A percentile compares a stretch with the other conserved stretches of the same genome.
phyloP scores from a whole-genome alignment of 2,888 invertebrate genomes.

The Yponomeuta plumbellus region DNA sequence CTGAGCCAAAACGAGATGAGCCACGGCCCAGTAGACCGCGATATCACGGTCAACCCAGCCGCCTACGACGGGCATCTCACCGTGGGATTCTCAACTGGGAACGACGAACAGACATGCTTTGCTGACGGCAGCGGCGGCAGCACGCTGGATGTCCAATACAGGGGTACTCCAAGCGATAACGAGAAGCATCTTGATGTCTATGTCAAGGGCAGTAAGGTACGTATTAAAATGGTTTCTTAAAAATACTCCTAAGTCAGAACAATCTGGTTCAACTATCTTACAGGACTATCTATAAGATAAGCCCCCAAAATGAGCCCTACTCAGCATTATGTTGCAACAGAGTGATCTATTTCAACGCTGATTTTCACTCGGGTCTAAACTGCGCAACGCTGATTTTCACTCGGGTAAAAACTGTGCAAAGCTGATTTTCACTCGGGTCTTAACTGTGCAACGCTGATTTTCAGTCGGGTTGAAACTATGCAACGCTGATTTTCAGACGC shows the following conservation, averaged over 20 bases:
- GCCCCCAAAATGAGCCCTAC: no score
- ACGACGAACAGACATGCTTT: slow-evolving; percentile 33
- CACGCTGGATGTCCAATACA: slow-evolving; percentile 41
- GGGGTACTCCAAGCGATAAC: slow-evolving; percentile 36
- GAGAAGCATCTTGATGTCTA: slow-evolving; percentile 40
- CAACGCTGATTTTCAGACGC: no score
- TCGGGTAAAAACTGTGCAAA: no score
- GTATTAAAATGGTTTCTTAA: slow-evolving; percentile 10
- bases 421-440: no score
- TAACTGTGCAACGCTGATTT: no score
- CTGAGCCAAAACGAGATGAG: slow-evolving; percentile 43
- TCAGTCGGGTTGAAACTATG: no score
- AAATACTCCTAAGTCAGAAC: not conserved
- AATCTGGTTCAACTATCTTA: not conserved
- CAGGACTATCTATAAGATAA: not conserved
- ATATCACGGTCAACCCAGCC: slow-evolving; percentile 43
- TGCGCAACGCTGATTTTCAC: no score
- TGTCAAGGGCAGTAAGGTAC: slow-evolving; percentile 48
- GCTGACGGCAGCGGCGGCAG: slow-evolving; percentile 29
- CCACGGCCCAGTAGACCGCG: slow-evolving; percentile 42
- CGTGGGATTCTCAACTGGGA: slow-evolving; percentile 33
- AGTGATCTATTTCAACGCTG: no score
- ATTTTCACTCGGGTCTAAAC: no score
- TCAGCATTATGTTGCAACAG: no score
- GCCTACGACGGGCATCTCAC: slow-evolving; percentile 45